These are phyloP conservation scores for Polypedilum vanderplanki DNA, from an alignment of 1,140 invertebrate species.

Conservation along the genomic window DNA sequence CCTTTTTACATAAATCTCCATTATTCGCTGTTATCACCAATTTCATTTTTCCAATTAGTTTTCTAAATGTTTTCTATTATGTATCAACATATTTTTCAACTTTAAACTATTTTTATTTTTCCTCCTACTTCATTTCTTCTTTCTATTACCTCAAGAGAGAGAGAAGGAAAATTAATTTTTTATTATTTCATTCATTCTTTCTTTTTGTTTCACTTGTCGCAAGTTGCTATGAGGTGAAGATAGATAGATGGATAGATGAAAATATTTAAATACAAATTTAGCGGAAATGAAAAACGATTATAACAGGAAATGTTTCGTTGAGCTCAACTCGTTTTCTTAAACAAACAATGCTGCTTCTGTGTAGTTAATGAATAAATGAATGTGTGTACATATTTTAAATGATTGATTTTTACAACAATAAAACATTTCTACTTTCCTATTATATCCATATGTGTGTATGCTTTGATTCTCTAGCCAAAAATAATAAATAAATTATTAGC, in stretches of 20 bases:
- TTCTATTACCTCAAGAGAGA: not conserved
- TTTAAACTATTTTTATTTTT: not conserved
- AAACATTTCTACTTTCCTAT: too few relatives aligned
- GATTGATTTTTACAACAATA: not conserved
- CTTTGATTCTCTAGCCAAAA: too few relatives aligned
- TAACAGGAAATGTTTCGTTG: slow-evolving; percentile 12
- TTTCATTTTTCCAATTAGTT: slow-evolving; percentile 16
- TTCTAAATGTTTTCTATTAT: slow-evolving; percentile 16
- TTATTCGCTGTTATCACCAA: slow-evolving; percentile 4
- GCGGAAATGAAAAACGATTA: slow-evolving; percentile 17
- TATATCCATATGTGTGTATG: too few relatives aligned
- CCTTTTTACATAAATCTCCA: not conserved
- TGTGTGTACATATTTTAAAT: slow-evolving; percentile 7
- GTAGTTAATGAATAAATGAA: slow-evolving; percentile 1
- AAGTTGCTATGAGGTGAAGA: not conserved
- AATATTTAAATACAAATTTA: slow-evolving; percentile 20
- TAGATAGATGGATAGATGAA: not conserved
- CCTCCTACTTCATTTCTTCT: not conserved
- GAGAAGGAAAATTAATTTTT: not conserved
- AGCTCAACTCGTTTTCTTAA: not conserved
- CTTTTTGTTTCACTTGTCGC: not conserved
- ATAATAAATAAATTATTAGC: too few relatives aligned
- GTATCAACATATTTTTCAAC: slow-evolving; percentile 10
- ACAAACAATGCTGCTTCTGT: slow-evolving; percentile 8
- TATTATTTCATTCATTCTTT: not conserved